Base-by-base conservation (phyloP, 2,797 vertebrate genomes). In the Leptoclinus maculatus region DNA sequence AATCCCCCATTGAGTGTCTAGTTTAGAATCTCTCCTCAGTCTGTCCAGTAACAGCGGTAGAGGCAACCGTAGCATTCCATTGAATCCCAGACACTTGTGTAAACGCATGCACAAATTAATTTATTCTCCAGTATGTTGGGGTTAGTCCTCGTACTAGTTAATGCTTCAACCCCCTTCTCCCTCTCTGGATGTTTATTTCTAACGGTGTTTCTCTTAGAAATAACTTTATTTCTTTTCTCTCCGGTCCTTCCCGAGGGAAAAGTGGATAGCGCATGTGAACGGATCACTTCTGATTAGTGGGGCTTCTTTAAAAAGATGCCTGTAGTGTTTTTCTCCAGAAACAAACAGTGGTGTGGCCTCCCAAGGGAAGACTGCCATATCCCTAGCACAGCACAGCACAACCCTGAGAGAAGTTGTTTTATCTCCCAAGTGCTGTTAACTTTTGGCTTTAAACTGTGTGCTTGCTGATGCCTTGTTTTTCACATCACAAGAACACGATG, bases 261-360 rank as follows among this genome's bases (percentile, higher is more conserved):
- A 76, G 83, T 47, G 75, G 79, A 80, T 83, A 60, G 77, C 89
- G 83, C 91, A 90, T 91, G 88, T 88, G 91, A 92, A 75, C 83
- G 47, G 89, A 93, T 94, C 91, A 89, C 87, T 90, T 94, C 91
- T 93, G 90, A 95, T 94, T 92, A 90, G 87, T 70, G 85, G 77
- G 71, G 84, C 17, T 64, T 80, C 89, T 90, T 85, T 89, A 87
- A 89, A 45, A 90, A 88, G 86, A 84, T 41, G 90, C 92, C 89
- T 71, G 73, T 87, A 83, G 93, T 90, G 80, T 80, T 87, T 82
- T 87, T 87, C 85, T 84, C 79, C 85, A 89, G 89, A 94, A 93
- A 94, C 91, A 94, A 92, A 92, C 89, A 88, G 87, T 90, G 82
- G 87, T 82, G 87, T 83, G 85, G 88, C 78, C 79, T 94, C 93